phyloP scores from a whole-genome alignment of 2,797 vertebrate genomes.

The Pelobates cultripes region DNA sequence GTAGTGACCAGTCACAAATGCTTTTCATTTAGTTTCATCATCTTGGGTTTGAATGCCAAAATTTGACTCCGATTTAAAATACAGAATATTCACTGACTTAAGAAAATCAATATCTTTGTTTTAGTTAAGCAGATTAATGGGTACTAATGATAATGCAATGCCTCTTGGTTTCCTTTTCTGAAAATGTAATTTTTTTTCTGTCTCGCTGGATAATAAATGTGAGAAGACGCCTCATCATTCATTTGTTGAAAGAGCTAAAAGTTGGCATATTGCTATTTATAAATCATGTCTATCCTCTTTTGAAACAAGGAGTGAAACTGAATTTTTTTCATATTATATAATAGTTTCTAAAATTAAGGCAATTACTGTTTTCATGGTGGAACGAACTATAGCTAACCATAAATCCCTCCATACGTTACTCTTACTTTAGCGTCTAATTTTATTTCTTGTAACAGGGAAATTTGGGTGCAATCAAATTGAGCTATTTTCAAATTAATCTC shows the following conservation, averaged over 20 bases:
- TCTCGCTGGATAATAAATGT: conserved; percentile 3
- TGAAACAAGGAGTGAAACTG: conserved; percentile 23
- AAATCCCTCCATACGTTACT: too few relatives aligned
- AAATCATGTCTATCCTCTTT: conserved; percentile 33
- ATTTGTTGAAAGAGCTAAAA: conserved; percentile 1
- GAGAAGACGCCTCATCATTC: conserved; percentile 28
- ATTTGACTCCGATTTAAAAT: neutral
- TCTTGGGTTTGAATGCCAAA: neutral
- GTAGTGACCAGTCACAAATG: too few relatives aligned
- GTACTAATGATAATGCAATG: conserved; percentile 43
- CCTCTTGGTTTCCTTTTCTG: conserved; percentile 48
- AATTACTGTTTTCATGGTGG: conserved; percentile 1
- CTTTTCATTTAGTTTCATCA: too few relatives aligned
- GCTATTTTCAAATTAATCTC: too few relatives aligned
- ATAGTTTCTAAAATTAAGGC: conserved; percentile 23
- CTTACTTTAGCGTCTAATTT: too few relatives aligned
- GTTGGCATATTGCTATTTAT: conserved; percentile 44
- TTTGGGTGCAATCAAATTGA: too few relatives aligned
- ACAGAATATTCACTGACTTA: conserved; percentile 24
- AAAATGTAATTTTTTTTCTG: conserved; percentile 39
- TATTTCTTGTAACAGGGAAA: too few relatives aligned
- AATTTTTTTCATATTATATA: conserved; percentile 39
- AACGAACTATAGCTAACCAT: too few relatives aligned
- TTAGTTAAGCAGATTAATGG: conserved; percentile 40
- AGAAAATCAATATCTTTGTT: conserved; percentile 38